Evolutionary conservation across 2,797 vertebrate species (phyloP).

Genomic region (Rhyacichthys aspro): DNA sequence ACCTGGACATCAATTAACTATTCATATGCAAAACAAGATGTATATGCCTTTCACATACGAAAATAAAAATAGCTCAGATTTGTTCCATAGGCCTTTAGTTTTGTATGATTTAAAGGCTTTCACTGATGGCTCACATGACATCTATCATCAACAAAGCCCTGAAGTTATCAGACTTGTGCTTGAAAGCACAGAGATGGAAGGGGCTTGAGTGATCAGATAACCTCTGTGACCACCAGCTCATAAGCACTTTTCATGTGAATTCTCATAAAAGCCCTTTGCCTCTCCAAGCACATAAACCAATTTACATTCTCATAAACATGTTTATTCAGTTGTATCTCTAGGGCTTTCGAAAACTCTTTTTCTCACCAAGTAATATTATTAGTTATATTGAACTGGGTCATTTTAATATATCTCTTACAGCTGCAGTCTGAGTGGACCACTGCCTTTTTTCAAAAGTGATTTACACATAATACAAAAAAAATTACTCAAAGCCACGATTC

Average conservation of each 20-base stretch:
- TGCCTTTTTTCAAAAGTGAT: conserved; percentile 29
- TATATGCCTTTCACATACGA: no score
- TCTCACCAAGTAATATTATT: conserved; percentile 33
- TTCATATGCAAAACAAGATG: no score
- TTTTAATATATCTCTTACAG: conserved; percentile 36
- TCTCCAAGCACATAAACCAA: conserved; percentile 39
- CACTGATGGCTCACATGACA: not conserved
- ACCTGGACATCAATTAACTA: no score
- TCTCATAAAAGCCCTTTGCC: conserved; percentile 35
- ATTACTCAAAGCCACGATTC: not conserved
- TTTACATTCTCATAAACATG: conserved; percentile 49
- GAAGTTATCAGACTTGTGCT: not conserved
- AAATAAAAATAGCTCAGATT: not conserved
- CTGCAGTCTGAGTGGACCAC: conserved; percentile 24
- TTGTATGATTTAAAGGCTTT: not conserved
- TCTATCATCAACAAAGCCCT: not conserved
- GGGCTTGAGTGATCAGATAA: conserved; percentile 10
- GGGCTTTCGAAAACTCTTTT: conserved; percentile 24
- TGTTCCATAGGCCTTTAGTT: not conserved
- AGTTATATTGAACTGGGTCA: conserved; percentile 42
- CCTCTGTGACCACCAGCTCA: conserved; percentile 41
- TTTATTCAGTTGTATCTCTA: conserved; percentile 41
- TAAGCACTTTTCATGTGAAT: conserved; percentile 25
- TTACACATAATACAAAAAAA: not conserved
- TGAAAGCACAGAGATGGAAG: no score